Evolutionary conservation across 2,888 invertebrate species (phyloP).

Genomic region (Polyommatus iphigenia): DNA sequence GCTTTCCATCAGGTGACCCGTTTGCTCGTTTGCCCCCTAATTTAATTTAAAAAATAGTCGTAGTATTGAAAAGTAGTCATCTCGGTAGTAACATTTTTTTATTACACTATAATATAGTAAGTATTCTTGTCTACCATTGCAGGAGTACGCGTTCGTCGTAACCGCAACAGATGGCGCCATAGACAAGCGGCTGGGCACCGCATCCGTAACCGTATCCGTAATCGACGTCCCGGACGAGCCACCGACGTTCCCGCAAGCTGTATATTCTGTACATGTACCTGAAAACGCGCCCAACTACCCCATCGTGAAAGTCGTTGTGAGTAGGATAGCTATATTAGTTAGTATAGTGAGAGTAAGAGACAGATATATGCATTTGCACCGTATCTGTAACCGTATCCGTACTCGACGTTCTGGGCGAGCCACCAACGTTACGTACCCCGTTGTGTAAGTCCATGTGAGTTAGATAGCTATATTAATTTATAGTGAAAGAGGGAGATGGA

Average conservation of each 20-base stretch:
- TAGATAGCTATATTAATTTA: background rate
- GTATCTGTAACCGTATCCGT: background rate
- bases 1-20: too few species aligned
- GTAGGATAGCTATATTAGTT: slow-evolving; percentile 42
- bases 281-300: slow-evolving; percentile 90
- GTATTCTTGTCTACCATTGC: slow-evolving; percentile 41
- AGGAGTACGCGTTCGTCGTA: slow-evolving; percentile 91
- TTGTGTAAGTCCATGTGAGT: background rate
- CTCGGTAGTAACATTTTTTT: too few species aligned
- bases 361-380: background rate
- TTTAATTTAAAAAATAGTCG: too few species aligned
- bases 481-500: too few species aligned
- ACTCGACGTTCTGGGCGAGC: too few species aligned
- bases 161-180: slow-evolving; percentile 94
- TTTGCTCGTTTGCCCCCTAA: too few species aligned
- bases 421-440: too few species aligned
- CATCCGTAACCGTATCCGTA: slow-evolving; percentile 90
- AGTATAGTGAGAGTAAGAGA: background rate
- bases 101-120: too few species aligned
- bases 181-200: slow-evolving; percentile 91
- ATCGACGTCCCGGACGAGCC: slow-evolving; percentile 91
- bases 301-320: slow-evolving; percentile 88
- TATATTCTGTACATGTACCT: slow-evolving; percentile 89
- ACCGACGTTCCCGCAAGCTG: slow-evolving; percentile 86
- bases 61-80: too few species aligned